Evolutionary conservation across 2,888 invertebrate species (phyloP), one percentile per base, ranked within the genome.

Genomic region (Celastrina argiolus): DNA sequence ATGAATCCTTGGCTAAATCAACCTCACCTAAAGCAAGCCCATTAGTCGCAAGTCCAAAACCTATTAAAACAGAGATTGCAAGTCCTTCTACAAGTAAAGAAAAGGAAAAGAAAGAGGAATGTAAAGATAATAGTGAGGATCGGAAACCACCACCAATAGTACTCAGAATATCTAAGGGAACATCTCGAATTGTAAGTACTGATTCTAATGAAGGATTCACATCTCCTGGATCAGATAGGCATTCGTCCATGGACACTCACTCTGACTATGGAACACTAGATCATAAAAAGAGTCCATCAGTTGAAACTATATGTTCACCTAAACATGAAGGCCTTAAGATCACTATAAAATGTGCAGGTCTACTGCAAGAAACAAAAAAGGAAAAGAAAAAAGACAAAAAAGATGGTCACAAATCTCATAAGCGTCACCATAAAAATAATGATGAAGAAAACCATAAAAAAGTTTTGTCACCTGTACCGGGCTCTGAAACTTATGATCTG

Each of bases 101-200:
- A 66, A 74, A 82, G 59, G 31, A 58, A 18, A 31, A 59, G 14
- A 85, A 80, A 81, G 91, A 91, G 69, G 91, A 91, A 73, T 80
- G 87, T 41, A 92, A 92, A 73, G 31, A 58, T 28, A 31, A 36
- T 31, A 85, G 80, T 81, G 91, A 91, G 68, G 91, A 91, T 73
- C 81, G 87, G 39, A 92, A 92, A 73, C 94, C 95, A 82, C 96
- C 97, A 58, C 97, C 97, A 28, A 97, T 97, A 78, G 97, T 97
- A 66, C 88, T 97, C 71, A 93, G 97, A 87, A 97, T 97, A 92
- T 97, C 96, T 73, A 96, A 97, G 87, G 94, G 94, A 64, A 94
- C 93, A 67, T 94, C 94, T 64, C 92, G 94, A 73, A 91, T 94
- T 79, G 93, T 94, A 66, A 94, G 94, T 77, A 94, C 94, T 65